These are phyloP conservation scores for Zaprionus tsacasi DNA, from an alignment of 1,140 invertebrate species.

Conservation along the genomic window DNA sequence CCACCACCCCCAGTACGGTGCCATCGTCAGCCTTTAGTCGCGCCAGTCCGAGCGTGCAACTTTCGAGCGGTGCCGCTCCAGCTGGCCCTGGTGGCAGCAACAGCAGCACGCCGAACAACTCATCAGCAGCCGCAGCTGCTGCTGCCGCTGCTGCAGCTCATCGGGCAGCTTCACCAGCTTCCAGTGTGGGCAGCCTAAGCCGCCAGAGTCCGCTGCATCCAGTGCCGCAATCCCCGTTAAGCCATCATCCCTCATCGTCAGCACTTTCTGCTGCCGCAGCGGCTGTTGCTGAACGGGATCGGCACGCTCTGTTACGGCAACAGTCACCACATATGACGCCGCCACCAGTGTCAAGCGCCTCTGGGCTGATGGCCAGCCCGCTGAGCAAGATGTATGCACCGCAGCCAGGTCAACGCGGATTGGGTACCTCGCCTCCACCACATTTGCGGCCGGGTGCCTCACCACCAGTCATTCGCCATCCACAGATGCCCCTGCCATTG, in stretches of 20 bases:
- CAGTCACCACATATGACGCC: constrained; percentile 84
- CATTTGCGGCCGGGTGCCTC: constrained; percentile 81
- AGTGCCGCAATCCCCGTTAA: constrained; percentile 76
- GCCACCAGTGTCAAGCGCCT: constrained; percentile 83
- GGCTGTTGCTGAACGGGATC: constrained; percentile 80
- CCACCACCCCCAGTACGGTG: constrained; percentile 72
- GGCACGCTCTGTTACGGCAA: constrained; percentile 80
- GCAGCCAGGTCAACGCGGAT: constrained; percentile 72
- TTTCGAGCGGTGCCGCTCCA: constrained; percentile 53
- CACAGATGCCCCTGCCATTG: constrained; percentile 82
- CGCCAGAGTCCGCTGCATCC: constrained; percentile 81
- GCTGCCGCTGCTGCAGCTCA: constrained; percentile 72
- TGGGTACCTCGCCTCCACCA: constrained; percentile 84
- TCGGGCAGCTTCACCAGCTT: constrained; percentile 78
- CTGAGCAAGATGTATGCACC: constrained; percentile 83
- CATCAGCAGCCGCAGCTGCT: constrained; percentile 60
- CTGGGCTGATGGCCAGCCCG: constrained; percentile 83
- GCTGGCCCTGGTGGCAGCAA: constrained; percentile 60
- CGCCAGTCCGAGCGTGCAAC: constrained; percentile 83
- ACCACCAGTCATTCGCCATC: constrained; percentile 83
- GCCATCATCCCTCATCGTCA: constrained; percentile 80
- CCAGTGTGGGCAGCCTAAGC: constrained; percentile 78
- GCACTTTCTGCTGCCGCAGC: constrained; percentile 77
- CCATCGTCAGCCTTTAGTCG: constrained; percentile 84
- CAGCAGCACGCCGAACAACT: constrained; percentile 59